Evolutionary conservation across 2,888 invertebrate genomes (phyloP).

Genomic region (Lymantria dispar): DNA sequence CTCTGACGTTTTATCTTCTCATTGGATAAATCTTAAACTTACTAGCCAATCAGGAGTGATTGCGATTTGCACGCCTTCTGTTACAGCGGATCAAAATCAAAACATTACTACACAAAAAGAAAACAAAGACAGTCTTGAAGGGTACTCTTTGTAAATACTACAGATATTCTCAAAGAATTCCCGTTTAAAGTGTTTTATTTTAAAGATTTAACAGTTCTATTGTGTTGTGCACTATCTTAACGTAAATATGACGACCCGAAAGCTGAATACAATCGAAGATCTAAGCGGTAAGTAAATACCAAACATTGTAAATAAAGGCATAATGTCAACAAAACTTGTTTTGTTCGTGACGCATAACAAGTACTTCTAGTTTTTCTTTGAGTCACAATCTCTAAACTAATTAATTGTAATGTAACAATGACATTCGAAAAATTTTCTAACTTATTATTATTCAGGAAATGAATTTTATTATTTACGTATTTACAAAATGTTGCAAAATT

Average conservation of each 20-base stretch:
- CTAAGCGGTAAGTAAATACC: constrained; percentile 67
- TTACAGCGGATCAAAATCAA: constrained; percentile 41
- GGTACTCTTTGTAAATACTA: constrained; percentile 29
- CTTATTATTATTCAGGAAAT: not conserved
- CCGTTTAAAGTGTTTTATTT: constrained; percentile 32
- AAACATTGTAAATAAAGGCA: constrained; percentile 51
- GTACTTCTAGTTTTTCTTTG: constrained; percentile 38
- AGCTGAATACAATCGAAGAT: constrained; percentile 76
- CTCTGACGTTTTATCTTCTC: constrained; percentile 5
- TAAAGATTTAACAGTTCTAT: constrained; percentile 19
- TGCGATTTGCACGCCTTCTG: constrained; percentile 39
- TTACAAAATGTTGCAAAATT: constrained; percentile 21
- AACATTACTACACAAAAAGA: constrained; percentile 43
- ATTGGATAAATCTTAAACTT: constrained; percentile 12
- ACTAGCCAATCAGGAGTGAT: constrained; percentile 29
- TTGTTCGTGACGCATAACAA: constrained; percentile 43
- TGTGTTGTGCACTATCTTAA: constrained; percentile 34
- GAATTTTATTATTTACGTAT: constrained; percentile 25
- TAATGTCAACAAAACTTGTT: constrained; percentile 45
- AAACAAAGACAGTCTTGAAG: constrained; percentile 52
- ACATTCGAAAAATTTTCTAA: not conserved
- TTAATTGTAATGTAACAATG: not conserved
- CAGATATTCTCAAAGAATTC: constrained; percentile 31
- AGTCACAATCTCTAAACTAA: not conserved
- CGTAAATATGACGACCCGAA: constrained; percentile 68